Percentiles rank a stretch among this genome's conserved stretches.
These are phyloP conservation scores for Nesoenas mayeri DNA, from an alignment of 2,113 vertebrate species.

Conservation along the genomic window DNA sequence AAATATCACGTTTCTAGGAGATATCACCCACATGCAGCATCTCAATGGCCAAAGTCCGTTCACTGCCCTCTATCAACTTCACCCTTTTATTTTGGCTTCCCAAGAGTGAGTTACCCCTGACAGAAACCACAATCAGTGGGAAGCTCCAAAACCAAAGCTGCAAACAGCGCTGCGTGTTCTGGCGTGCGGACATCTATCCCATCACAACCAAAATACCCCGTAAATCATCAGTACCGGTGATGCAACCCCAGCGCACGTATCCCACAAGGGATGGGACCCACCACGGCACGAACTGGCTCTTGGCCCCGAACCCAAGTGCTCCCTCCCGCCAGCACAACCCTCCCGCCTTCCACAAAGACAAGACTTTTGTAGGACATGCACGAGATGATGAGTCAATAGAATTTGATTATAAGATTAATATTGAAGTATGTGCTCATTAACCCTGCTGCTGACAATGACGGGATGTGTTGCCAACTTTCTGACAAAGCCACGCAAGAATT, in stretches of 20 bases:
- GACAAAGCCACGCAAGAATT: neutral
- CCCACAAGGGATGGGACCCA: neutral
- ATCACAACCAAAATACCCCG: neutral
- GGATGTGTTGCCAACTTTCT: neutral
- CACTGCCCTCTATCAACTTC: neutral
- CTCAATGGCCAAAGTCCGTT: neutral
- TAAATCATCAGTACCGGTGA: neutral
- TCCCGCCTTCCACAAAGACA: neutral
- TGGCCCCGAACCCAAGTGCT: accelerated
- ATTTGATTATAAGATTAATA: neutral
- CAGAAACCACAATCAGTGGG: accelerated
- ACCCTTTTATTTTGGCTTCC: neutral
- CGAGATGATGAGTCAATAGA: neutral
- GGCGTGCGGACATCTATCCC: accelerated
- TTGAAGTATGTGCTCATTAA: neutral
- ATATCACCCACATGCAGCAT: neutral
- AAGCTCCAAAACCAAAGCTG: neutral
- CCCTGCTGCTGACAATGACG: neutral
- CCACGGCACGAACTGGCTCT: neutral
- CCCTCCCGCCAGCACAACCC: neutral
- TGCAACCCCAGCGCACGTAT: neutral
- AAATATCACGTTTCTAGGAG: neutral
- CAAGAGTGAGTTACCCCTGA: accelerated
- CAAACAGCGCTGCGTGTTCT: accelerated
- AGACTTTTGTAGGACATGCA: neutral